Base-by-base conservation (phyloP, 1,140 invertebrate species). In the Leptopilina boulardi region DNA sequence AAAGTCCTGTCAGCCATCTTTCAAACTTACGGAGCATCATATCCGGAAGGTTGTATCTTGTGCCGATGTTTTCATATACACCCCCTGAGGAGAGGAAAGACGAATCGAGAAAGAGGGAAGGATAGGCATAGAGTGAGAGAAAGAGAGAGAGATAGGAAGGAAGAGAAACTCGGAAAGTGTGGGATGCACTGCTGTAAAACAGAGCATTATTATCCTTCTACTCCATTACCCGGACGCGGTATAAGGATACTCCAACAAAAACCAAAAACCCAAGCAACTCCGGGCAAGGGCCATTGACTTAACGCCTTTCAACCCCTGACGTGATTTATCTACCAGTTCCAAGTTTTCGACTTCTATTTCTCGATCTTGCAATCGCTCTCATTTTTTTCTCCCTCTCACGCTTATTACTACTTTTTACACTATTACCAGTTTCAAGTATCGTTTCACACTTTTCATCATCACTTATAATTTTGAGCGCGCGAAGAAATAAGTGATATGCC, bases 141-240 rank as follows among this genome's bases (percentile, higher is more conserved):
- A 19, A 44, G 23, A 73, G 15, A 13, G 34, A n/a, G 71, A 71
- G 42, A 44, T 13, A 73, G 41, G 72, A 47, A 73, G 15, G 26
- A 54, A 23, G 74, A 74, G 42, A 44, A 18, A 56, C 21, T 44
- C 72, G 54, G 42, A 47, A 23, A 41, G 70, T 66, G 59, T 30
- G 34, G 47, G 78, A 80, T 85, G 78, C 73, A 82, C 56, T 75
- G 78, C 82, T 84, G 83, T 83, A 84, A 85, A 84, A 85, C 84
- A 85, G 80, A 85, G 85, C 84, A 82, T 86, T 86, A 86, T 86
- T 86, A 86, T 86, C 80, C 84, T 86, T 86, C 85, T 86, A 85
- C 80, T 84, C 85, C 85, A 86, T 86, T 86, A 86, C 80, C 85
- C 84, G 84, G 73, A 82, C 59, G 74, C 83, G 80, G 83, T 83